phyloP scores from a whole-genome alignment of 1,140 invertebrate genomes.

The Holotrichia oblita region DNA sequence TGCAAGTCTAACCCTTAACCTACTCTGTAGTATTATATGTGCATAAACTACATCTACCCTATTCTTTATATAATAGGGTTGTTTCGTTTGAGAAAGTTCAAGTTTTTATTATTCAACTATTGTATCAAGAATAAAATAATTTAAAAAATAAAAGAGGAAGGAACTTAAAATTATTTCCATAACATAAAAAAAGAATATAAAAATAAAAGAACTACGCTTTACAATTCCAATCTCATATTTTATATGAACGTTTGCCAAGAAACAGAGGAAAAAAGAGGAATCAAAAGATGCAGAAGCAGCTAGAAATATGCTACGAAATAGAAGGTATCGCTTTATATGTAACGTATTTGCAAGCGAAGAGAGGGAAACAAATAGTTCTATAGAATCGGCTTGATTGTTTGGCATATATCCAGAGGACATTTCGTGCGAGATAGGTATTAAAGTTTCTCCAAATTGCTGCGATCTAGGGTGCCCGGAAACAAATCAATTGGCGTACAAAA shows the following conservation, averaged over 20 bases:
- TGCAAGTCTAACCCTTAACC: too few species aligned
- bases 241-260: not conserved
- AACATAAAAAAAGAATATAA: too few species aligned
- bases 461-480: not conserved
- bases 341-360: not conserved
- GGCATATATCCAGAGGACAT: constrained; percentile 19
- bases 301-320: not conserved
- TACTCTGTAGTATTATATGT: too few species aligned
- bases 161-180: too few species aligned
- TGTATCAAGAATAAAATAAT: too few species aligned
- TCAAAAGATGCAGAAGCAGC: not conserved
- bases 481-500: constrained; percentile 21
- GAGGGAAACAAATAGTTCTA: not conserved
- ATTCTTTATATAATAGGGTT: too few species aligned
- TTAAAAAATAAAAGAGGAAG: too few species aligned
- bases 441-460: not conserved
- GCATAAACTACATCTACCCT: too few species aligned
- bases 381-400: constrained; percentile 8
- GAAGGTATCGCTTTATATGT: not conserved
- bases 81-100: too few species aligned
- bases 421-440: constrained; percentile 9
- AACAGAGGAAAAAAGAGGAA: not conserved
- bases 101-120: too few species aligned
- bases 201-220: too few species aligned
- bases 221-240: too few species aligned